Base-by-base conservation (phyloP, 1,140 invertebrate species). In the Habropoda laboriosa region DNA sequence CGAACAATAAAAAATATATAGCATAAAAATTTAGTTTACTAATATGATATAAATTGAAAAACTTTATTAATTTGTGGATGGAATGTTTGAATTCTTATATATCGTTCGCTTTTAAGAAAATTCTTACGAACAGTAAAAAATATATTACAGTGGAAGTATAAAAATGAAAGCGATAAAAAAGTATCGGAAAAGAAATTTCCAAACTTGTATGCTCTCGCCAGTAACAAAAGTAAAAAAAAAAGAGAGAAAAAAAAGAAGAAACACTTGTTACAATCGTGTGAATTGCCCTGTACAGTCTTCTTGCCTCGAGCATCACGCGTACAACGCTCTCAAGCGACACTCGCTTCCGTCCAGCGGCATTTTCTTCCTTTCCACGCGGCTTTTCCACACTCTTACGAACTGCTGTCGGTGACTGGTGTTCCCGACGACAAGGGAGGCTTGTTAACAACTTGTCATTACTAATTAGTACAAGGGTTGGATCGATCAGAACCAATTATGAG, bases 401-500 rank as follows among this genome's bases (percentile, higher is more conserved):
- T n/a, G 27, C 40, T 8, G 64, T 2, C 24, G 8, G 24, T 4
- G 7, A 13, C n/a, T 21, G 24, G 12, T 10, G 18, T 8, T 21
- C 10, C 18, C 8, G n/a, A 21, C 42, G 18, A 30, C n/a, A 40
- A 5, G 27, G 40, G 13, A 30, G 18, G 42, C 75, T 79, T 49
- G 70, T 74, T 79, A 79, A 73, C 77, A 73, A 71, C 58, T 79
- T 51, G 68, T 79, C 77, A 60, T 79, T 74, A 74, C 70, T 73
- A 79, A 79, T 79, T 79, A 74, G 77, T 73, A 64, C 70, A 58
- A 74, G 70, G 21, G 70, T 24, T 5, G 58, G 64, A 32, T 74
- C 77, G 77, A 74, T 79, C 77, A 38, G 47, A 64, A 66, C 77
- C 77, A 79, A 73, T 79, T 79, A 79, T 64, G 60, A 57, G 10